Conservation (phyloP, 2,888 invertebrate genomes). For the Cephus sareptanus region DNA sequence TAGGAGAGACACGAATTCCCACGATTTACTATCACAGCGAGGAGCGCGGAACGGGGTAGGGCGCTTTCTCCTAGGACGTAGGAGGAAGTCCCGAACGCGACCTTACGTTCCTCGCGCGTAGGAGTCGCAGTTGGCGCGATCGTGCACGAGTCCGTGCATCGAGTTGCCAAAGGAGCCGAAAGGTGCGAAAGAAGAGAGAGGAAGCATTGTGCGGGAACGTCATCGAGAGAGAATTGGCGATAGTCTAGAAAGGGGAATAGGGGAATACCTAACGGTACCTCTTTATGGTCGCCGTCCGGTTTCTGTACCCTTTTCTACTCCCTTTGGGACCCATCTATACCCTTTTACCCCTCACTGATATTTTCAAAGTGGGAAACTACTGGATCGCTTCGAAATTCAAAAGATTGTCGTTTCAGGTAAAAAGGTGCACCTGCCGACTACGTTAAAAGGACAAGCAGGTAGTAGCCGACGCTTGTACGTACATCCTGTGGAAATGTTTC, state of each 20-base stretch:
- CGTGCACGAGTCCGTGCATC: neutral
- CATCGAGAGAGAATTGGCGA: neutral
- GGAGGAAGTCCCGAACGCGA: neutral
- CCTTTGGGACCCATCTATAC: neutral
- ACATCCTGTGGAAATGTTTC: neutral
- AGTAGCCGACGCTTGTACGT: neutral
- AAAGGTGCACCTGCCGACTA: neutral
- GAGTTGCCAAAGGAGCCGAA: neutral
- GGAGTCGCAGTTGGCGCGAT: neutral
- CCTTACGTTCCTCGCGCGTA: neutral
- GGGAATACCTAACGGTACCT: slow-evolving; percentile 40
- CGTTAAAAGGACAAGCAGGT: neutral
- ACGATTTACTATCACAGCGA: neutral
- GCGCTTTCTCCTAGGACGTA: neutral
- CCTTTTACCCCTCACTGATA: too few relatives aligned
- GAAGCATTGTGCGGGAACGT: too few relatives aligned
- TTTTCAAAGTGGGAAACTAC: neutral
- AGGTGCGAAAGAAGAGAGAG: neutral
- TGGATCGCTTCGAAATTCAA: neutral
- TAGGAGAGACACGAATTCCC: neutral
- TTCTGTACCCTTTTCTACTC: neutral
- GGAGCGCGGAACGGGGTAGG: too few relatives aligned
- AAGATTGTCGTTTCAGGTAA: neutral
- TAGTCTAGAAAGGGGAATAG: slow-evolving; percentile 24
- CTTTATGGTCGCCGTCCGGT: neutral